Evolutionary conservation across 2,797 vertebrate species (phyloP).

Genomic region (Pantherophis vulpinus): DNA sequence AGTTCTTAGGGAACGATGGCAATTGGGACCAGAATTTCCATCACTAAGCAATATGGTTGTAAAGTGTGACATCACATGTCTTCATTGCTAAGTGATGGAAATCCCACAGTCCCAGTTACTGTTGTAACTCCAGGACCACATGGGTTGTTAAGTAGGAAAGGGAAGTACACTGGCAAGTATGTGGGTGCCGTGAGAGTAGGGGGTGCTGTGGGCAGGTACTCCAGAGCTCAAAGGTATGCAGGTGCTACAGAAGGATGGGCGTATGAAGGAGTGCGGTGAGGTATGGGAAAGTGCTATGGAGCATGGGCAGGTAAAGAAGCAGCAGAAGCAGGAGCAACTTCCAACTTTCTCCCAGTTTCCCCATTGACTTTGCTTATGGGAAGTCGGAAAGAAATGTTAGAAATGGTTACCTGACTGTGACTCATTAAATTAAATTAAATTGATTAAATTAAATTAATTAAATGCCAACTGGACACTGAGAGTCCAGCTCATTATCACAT

Average conservation of each 20-base stretch:
- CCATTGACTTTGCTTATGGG: not conserved
- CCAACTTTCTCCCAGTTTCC: not conserved
- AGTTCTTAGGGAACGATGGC: not conserved
- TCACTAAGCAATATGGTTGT: not conserved
- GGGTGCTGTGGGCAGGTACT: not conserved
- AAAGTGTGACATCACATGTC: not conserved
- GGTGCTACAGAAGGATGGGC: not conserved
- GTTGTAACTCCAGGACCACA: not conserved
- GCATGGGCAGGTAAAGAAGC: not conserved
- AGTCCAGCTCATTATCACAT: not conserved
- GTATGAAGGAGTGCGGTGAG: not conserved
- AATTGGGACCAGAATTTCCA: not conserved
- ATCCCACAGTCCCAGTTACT: not conserved
- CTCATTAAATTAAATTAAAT: not conserved
- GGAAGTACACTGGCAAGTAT: not conserved
- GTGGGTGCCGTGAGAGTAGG: not conserved
- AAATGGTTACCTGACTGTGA: not conserved
- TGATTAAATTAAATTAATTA: no score
- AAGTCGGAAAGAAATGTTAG: not conserved
- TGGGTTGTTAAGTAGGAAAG: not conserved
- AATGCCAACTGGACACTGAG: not conserved
- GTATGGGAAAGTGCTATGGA: not conserved
- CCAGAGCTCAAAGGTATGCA: not conserved
- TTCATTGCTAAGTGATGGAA: not conserved
- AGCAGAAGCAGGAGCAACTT: not conserved